phyloP scores from a whole-genome alignment of 2,113 vertebrate genomes.

The Propithecus coquereli region DNA sequence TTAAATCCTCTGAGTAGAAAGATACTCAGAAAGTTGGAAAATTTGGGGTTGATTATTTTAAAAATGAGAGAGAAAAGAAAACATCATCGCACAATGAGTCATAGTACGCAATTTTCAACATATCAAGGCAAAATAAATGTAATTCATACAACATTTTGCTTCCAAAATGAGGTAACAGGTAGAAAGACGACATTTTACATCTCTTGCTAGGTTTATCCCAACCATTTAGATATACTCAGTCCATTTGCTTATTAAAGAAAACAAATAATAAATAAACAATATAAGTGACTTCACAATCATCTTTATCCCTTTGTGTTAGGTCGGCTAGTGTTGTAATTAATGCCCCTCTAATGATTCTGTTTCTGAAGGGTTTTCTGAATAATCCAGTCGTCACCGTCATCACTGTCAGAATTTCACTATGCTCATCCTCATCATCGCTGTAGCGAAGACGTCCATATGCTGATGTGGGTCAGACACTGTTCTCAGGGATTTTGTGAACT shows the following conservation, averaged over 20 bases:
- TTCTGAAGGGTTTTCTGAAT: not conserved
- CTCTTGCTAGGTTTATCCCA: not conserved
- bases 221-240: not conserved
- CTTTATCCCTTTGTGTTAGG: not conserved
- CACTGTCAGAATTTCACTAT: fast-evolving
- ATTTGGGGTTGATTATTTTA: not conserved
- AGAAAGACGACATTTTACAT: not conserved
- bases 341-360: not conserved
- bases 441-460: not conserved
- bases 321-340: not conserved
- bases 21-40: not conserved
- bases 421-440: fast-evolving
- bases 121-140: not conserved
- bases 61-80: not conserved
- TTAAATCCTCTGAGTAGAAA: not conserved
- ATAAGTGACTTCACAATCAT: not conserved
- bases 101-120: not conserved
- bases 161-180: not conserved
- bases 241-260: not conserved
- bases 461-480: fast-evolving
- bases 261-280: not conserved
- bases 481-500: fast-evolving
- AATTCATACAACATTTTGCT: not conserved
- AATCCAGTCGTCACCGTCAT: not conserved
- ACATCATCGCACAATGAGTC: not conserved